A percentile compares a stretch with the other conserved stretches of the same genome.
These are phyloP conservation scores for Circaetus cinerascens DNA, from an alignment of 2,113 vertebrate species.

Conservation along the genomic window DNA sequence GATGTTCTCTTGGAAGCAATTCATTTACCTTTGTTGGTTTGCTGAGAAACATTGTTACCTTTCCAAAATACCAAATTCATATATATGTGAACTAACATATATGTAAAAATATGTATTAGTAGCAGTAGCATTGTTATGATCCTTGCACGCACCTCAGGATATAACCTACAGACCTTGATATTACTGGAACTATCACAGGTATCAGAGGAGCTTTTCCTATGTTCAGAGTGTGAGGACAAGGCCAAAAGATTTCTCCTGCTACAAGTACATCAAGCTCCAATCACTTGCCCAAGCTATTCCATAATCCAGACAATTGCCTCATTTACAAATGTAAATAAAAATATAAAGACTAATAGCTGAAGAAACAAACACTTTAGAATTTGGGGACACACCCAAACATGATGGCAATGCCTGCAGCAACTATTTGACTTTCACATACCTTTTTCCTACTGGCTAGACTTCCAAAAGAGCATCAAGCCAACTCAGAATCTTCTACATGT, in stretches of 20 bases:
- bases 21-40: not conserved
- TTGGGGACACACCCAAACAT: not conserved
- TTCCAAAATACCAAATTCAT: not conserved
- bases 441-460: not conserved
- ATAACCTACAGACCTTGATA: not conserved
- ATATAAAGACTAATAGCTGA: not conserved
- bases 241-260: not conserved
- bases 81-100: not conserved
- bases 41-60: not conserved
- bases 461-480: not conserved
- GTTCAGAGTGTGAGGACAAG: not conserved
- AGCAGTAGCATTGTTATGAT: not conserved
- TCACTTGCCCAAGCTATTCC: not conserved
- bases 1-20: not conserved
- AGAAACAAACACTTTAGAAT: conserved; percentile 7
- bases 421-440: not conserved
- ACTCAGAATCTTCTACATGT: not conserved
- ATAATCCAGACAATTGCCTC: not conserved
- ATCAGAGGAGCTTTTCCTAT: not conserved
- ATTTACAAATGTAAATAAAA: not conserved
- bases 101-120: not conserved
- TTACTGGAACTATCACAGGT: not conserved
- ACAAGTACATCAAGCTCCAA: not conserved
- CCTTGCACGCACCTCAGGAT: not conserved
- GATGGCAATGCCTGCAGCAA: not conserved